These are phyloP conservation scores for Athrips mouffetella DNA, from an alignment of 2,888 invertebrate genomes.

Conservation along the genomic window DNA sequence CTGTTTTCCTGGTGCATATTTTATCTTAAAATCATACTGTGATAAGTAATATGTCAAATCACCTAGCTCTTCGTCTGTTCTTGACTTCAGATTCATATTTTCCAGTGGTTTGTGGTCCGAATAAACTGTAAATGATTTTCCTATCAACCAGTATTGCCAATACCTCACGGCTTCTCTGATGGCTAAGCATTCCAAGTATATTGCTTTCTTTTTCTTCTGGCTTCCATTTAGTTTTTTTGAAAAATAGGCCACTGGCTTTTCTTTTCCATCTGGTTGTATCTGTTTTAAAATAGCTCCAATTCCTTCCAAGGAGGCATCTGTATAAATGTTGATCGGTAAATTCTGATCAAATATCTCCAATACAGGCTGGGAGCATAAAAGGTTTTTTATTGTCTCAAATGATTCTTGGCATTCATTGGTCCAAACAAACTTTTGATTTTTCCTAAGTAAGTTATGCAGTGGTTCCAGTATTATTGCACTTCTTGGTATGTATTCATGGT, in stretches of 20 bases:
- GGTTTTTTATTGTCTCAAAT: slow-evolving; percentile 23
- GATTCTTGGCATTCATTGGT: slow-evolving; percentile 23
- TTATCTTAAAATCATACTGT: slow-evolving; percentile 24
- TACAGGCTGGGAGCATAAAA: slow-evolving; percentile 24
- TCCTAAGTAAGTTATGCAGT: slow-evolving; percentile 28
- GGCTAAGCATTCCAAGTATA: too few relatives aligned
- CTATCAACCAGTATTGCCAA: slow-evolving; percentile 28
- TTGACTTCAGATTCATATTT: slow-evolving; percentile 19
- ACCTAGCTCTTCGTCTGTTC: slow-evolving; percentile 16
- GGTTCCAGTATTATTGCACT: slow-evolving; percentile 29
- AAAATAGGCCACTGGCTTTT: too few relatives aligned
- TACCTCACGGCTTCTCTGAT: too few relatives aligned
- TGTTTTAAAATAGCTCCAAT: slow-evolving; percentile 30
- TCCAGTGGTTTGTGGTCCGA: slow-evolving; percentile 25
- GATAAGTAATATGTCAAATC: slow-evolving; percentile 24
- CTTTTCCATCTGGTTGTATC: slow-evolving; percentile 21
- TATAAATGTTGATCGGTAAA: slow-evolving; percentile 30
- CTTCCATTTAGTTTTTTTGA: too few relatives aligned
- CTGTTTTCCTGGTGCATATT: slow-evolving; percentile 24
- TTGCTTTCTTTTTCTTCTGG: too few relatives aligned
- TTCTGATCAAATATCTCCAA: slow-evolving; percentile 27
- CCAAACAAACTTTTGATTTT: slow-evolving; percentile 27
- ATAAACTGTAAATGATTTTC: slow-evolving; percentile 20
- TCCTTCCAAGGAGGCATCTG: slow-evolving; percentile 27
- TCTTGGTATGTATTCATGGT: slow-evolving; percentile 28